Evolutionary conservation across 2,888 invertebrate genomes (phyloP).

Genomic region (Tiliacea aurago): DNA sequence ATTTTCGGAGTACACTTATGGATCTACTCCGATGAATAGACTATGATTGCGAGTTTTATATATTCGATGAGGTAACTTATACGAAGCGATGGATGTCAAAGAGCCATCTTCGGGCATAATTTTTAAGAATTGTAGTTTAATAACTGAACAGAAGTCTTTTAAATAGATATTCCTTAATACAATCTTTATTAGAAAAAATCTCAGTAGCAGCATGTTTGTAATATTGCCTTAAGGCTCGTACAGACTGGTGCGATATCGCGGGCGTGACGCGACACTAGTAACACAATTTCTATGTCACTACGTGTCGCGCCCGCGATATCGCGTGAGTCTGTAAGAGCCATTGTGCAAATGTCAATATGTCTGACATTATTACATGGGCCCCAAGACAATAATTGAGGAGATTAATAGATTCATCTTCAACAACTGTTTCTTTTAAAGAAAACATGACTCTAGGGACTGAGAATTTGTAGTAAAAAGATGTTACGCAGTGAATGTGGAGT

Average conservation of each 20-base stretch:
- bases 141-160: neutral
- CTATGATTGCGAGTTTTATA: neutral
- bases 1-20: too few relatives aligned
- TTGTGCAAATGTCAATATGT: constrained; percentile 8
- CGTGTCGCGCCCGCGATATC: too few relatives aligned
- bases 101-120: neutral
- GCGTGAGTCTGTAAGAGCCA: too few relatives aligned
- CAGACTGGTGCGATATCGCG: too few relatives aligned
- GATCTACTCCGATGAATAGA: too few relatives aligned
- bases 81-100: neutral
- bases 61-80: neutral
- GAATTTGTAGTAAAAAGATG: constrained; percentile 19
- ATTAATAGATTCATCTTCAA: neutral
- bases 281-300: too few relatives aligned
- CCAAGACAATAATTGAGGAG: neutral
- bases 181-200: neutral
- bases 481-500: neutral
- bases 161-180: neutral
- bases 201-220: neutral
- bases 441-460: neutral
- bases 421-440: neutral
- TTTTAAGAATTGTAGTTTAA: neutral
- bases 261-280: too few relatives aligned
- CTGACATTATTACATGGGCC: neutral
- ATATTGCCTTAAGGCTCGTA: constrained; percentile 9